Evolutionary conservation across 1,140 invertebrate genomes (phyloP).

Genomic region (Drosophila dunni): DNA sequence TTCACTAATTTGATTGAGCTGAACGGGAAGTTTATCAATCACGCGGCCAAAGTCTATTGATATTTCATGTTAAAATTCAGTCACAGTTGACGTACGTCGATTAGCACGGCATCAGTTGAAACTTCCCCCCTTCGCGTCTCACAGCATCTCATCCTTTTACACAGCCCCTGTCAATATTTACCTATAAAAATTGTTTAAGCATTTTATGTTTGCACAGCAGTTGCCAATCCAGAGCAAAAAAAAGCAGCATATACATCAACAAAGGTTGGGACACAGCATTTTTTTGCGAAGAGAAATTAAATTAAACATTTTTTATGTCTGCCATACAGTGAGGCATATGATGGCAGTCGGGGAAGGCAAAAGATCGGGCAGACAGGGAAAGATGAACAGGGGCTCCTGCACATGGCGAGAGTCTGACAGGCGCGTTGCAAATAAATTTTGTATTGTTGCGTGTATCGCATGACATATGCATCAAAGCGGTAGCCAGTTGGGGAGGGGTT

Average conservation of each 20-base stretch:
- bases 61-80: conserved; percentile 63
- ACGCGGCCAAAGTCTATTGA: conserved; percentile 17
- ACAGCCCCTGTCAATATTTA: conserved; percentile 57
- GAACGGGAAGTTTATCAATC: conserved; percentile 59
- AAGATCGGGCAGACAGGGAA: neutral
- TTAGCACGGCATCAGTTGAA: conserved; percentile 52
- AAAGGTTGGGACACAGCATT: conserved; percentile 28
- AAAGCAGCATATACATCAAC: conserved; percentile 5
- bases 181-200: conserved; percentile 78
- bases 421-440: conserved; percentile 73
- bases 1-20: conserved; percentile 27
- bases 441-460: conserved; percentile 72
- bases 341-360: neutral
- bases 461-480: conserved; percentile 78
- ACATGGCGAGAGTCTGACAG: conserved; percentile 43
- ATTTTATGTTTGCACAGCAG: conserved; percentile 80
- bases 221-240: conserved; percentile 53
- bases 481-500: neutral
- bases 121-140: neutral
- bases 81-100: conserved; percentile 70
- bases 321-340: neutral
- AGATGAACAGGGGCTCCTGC: conserved; percentile 8
- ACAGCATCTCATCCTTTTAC: neutral
- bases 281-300: conserved; percentile 67
- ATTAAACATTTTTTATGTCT: conserved; percentile 79